Evolutionary conservation across 2,888 invertebrate species (phyloP).

Genomic region (Coelinius sp.): DNA sequence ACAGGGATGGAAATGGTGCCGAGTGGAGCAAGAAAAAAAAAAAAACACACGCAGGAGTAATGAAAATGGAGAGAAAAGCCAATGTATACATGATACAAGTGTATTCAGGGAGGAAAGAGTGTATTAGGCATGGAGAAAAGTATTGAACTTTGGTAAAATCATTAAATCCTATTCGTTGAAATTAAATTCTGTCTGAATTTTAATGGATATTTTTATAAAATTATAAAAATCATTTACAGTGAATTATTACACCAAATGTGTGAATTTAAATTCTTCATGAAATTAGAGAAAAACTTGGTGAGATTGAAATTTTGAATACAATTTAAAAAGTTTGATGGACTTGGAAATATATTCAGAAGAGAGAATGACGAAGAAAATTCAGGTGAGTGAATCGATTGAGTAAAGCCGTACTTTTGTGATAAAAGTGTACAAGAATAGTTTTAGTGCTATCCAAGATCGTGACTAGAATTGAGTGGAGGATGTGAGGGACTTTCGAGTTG

Average conservation of each 20-base stretch:
- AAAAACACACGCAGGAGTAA: conserved; percentile 14
- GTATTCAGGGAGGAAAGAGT: neutral
- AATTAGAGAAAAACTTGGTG: neutral
- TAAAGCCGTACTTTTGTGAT: neutral
- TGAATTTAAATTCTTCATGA: neutral
- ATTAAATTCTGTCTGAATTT: too few relatives aligned
- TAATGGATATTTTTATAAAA: too few relatives aligned
- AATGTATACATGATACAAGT: neutral
- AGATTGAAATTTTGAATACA: neutral
- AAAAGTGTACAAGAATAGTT: conserved; percentile 14
- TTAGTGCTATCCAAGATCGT: conserved; percentile 1
- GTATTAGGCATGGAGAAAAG: too few relatives aligned
- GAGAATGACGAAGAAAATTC: conserved; percentile 8
- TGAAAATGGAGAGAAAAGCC: conserved; percentile 25
- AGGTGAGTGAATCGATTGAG: conserved; percentile 22
- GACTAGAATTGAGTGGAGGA: conserved; percentile 22
- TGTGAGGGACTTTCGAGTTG: neutral
- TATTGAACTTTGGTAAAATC: too few relatives aligned
- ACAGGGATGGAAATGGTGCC: neutral
- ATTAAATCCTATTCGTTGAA: too few relatives aligned
- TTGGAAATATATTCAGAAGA: neutral
- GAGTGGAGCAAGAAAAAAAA: neutral
- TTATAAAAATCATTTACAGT: too few relatives aligned
- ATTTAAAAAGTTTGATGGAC: neutral
- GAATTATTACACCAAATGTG: too few relatives aligned